Evolutionary conservation across 2,888 invertebrate genomes (phyloP).

Genomic region (Alviniconcha strummeri): DNA sequence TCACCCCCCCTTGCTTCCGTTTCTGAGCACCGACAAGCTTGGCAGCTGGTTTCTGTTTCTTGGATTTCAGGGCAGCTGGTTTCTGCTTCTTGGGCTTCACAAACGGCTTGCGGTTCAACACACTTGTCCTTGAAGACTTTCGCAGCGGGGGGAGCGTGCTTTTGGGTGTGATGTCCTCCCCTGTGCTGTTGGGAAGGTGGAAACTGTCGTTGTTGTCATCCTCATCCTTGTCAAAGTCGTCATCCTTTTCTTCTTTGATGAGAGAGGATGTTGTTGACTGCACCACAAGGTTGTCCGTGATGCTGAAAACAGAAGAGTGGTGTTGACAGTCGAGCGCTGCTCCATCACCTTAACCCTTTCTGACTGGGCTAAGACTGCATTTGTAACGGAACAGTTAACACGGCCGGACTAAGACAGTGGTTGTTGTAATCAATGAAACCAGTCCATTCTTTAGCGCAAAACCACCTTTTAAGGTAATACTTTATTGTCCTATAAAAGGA

Average conservation of each 20-base stretch:
- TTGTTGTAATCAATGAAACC: not conserved
- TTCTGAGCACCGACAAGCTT: not conserved
- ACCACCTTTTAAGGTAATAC: no score
- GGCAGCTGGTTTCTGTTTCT: not conserved
- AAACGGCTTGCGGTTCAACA: slow-evolving; percentile 11
- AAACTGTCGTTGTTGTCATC: not conserved
- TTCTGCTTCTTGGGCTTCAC: not conserved
- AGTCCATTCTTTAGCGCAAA: no score
- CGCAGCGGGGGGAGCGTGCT: not conserved
- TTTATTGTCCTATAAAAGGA: no score
- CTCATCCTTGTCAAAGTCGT: not conserved
- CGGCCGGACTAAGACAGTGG: not conserved
- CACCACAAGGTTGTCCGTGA: no score
- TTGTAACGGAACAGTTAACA: not conserved
- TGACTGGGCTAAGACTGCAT: not conserved
- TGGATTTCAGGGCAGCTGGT: not conserved
- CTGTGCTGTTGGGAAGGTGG: no score
- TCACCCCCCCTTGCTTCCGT: slow-evolving; percentile 1
- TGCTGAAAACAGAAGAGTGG: no score
- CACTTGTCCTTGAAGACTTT: slow-evolving; percentile 14
- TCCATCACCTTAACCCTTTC: not conserved
- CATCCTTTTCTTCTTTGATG: not conserved
- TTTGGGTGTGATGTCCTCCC: not conserved
- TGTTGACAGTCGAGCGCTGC: not conserved
- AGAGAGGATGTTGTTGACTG: not conserved